Percentiles rank a stretch among this genome's conserved stretches.
phyloP scores from a whole-genome alignment of 2,888 invertebrate genomes.

The Lycia hirtaria region DNA sequence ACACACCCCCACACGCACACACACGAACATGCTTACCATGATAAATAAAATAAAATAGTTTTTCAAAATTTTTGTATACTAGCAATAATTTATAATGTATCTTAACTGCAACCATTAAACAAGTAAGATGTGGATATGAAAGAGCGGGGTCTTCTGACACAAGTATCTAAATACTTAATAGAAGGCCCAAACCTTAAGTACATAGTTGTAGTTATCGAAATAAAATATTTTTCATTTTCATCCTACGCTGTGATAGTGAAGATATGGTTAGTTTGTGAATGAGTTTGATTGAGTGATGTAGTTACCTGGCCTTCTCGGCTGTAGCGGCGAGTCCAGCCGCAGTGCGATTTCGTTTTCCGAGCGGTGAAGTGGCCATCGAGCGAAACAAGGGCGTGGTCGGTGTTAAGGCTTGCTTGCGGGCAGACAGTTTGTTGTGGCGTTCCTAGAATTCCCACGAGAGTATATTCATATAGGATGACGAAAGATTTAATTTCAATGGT shows the following conservation, averaged over 20 bases:
- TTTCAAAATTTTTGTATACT: neutral
- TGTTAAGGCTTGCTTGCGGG: slow-evolving; percentile 80
- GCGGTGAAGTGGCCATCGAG: slow-evolving; percentile 74
- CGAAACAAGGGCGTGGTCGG: slow-evolving; percentile 69
- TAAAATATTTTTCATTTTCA: too few species aligned
- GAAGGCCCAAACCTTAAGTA: too few species aligned
- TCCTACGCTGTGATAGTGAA: too few species aligned
- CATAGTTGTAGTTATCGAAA: too few species aligned
- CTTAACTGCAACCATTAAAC: too few species aligned
- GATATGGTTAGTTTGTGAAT: too few species aligned
- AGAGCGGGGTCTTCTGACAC: too few species aligned
- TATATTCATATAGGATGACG: neutral
- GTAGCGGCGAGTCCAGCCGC: slow-evolving; percentile 72
- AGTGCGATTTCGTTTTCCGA: slow-evolving; percentile 77
- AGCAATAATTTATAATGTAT: neutral
- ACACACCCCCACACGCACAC: too few species aligned
- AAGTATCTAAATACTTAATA: too few species aligned
- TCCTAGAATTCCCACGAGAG: slow-evolving; percentile 60
- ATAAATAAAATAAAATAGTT: neutral
- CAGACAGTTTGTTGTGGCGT: slow-evolving; percentile 80
- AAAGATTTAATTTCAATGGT: too few species aligned
- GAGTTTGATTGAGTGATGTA: neutral
- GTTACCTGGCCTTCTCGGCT: slow-evolving; percentile 67
- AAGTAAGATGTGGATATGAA: too few species aligned
- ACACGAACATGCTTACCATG: too few species aligned